Conservation (phyloP, 2,113 vertebrate genomes). For the Camelus bactrianus region DNA sequence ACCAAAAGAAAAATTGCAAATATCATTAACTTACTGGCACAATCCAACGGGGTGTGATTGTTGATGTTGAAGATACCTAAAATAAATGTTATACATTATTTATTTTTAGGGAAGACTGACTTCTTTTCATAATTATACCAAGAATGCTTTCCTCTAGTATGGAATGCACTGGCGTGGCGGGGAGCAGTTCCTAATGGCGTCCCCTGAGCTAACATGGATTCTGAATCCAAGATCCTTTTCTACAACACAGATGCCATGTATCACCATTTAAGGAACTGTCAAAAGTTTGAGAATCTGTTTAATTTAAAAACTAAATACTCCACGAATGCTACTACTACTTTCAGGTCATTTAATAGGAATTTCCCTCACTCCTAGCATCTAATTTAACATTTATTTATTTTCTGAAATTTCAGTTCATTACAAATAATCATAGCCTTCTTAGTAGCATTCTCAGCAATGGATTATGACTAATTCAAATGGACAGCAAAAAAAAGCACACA, state of each 20-base stretch:
- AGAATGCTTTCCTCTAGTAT: neutral
- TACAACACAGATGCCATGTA: neutral
- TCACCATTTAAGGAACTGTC: neutral
- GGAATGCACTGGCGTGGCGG: neutral
- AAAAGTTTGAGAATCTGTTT: neutral
- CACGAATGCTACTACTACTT: neutral
- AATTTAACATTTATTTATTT: slow-evolving; percentile 19
- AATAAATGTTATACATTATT: slow-evolving; percentile 69
- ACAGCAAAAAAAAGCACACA: neutral
- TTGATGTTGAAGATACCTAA: slow-evolving; percentile 89
- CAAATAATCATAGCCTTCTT: no score
- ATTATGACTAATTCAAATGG: neutral
- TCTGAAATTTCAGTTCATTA: neutral
- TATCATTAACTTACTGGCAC: slow-evolving; percentile 89
- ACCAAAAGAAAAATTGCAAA: neutral
- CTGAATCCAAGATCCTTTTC: neutral
- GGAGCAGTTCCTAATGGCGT: neutral
- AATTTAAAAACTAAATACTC: neutral
- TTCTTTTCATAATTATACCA: slow-evolving; percentile 37
- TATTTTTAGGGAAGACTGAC: slow-evolving; percentile 36
- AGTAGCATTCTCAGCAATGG: neutral
- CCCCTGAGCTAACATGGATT: neutral
- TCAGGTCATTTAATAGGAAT: neutral
- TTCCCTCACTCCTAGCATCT: neutral
- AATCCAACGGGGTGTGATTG: slow-evolving; percentile 94